A percentile compares a stretch with the other conserved stretches of the same genome.
Evolutionary conservation across 2,113 vertebrate genomes (phyloP).

Genomic region (Campylomormyrus tamandua): DNA sequence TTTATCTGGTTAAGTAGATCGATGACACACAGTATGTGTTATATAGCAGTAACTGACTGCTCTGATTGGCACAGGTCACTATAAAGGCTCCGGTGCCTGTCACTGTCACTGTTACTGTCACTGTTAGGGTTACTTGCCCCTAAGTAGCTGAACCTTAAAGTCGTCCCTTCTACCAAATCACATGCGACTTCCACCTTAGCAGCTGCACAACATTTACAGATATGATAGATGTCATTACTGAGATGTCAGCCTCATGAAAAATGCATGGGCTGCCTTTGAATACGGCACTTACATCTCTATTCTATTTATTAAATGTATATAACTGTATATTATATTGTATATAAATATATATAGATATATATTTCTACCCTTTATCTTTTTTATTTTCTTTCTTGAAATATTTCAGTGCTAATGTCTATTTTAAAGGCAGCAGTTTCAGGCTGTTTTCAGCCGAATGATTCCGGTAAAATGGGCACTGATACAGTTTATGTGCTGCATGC

Average conservation of each 20-base stretch:
- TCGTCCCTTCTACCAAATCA: not conserved
- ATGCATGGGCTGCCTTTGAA: conserved; percentile 28
- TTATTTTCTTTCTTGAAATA: conserved; percentile 21
- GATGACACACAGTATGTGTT: conserved; percentile 39
- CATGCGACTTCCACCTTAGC: not conserved
- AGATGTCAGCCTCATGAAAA: conserved; percentile 34
- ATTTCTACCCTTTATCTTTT: conserved; percentile 52
- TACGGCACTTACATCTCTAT: conserved; percentile 41
- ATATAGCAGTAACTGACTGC: conserved; percentile 43
- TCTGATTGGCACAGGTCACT: conserved; percentile 60
- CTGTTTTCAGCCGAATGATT: conserved; percentile 15
- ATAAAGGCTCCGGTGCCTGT: conserved; percentile 42
- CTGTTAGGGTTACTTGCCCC: too few relatives aligned
- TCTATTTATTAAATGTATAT: conserved; percentile 70
- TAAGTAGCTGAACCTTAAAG: not conserved
- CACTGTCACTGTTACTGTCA: too few relatives aligned
- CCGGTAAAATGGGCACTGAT: conserved; percentile 29
- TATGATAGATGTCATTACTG: conserved; percentile 18
- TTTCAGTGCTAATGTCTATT: conserved; percentile 27
- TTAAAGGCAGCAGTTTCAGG: conserved; percentile 32
- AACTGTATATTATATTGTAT: conserved; percentile 63
- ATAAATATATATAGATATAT: conserved; percentile 22
- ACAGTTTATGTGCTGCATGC: conserved; percentile 40
- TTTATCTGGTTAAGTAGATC: conserved; percentile 32
- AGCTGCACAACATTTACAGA: not conserved